Base-by-base conservation (phyloP, 2,113 vertebrate species). In the Nycticebus coucang region DNA sequence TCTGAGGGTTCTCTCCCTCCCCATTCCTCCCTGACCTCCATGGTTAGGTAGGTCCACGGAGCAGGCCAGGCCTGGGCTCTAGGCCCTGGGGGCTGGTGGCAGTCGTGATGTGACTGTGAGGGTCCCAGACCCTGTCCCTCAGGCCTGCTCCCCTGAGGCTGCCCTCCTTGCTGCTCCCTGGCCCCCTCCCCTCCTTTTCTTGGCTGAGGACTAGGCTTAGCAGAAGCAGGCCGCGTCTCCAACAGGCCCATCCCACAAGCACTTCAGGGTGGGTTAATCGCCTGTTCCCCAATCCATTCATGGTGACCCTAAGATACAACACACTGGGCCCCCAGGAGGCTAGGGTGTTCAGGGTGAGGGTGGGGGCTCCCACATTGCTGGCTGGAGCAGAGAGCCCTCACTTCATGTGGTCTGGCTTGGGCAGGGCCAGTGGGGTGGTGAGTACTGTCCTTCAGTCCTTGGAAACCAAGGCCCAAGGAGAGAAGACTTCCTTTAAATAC, bases 231-330 rank as follows among this genome's bases (percentile, higher is more conserved):
- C 33, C 74, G n/a, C 50, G 37, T 75, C 86, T 24, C 45, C 18
- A 53, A 11, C 35, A 35, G 35, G 8, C 22, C 41, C 80, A 62
- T 50, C 53, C 74, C 19, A 2, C 0, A 22, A 66, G 35, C 53
- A 41, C 14, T 2, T 19, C 33, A 13, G 18, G 30, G 59, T 75
- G 88, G 19, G 28, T 68, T 21, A 2, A 0, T 4, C 30, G n/a
- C 19, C 37, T 11, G 0, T n/a, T 15, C 57, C 60, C 9, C 6
- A 1, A 21, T 0, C 41, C 26, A 10, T 59, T 33, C 8, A 13
- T 0, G 55, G 35, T 8, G 33, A 77, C 26, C 55, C 64, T 14
- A 33, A 80, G 55, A 74, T 28, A 19, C 62, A n/a, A 26, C 57
- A n/a, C 53, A n/a, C 37, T 1, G 0, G 33, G 50, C 22, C 82